Evolutionary conservation across 2,888 invertebrate genomes (phyloP), one percentile per base, ranked within the genome.

Genomic region (Thymelicus acteon): DNA sequence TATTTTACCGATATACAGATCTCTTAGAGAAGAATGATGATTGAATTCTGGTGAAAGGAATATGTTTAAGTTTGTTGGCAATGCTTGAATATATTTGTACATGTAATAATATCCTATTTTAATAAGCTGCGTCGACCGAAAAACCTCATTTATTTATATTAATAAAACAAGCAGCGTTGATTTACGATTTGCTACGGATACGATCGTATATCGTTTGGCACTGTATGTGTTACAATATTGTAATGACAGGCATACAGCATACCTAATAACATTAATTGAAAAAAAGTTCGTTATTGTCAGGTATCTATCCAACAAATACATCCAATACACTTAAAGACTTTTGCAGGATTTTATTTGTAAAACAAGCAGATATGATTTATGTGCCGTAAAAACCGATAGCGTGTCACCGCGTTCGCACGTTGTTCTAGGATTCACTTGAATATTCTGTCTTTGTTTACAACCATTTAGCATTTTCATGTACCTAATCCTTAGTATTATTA

Each of bases 281-380:
- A 2, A 7, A 12, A 44, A 10, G 10, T 10, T 1, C 5, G 5
- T 31, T 31, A 31, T 31, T 31, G 31, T 31, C 44, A 44, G 8
- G 8, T 8, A 44, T 44, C 10, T 0, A 44, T 44, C 10, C 40
- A 40, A 49, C 52, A 6, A 12, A 48, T 48, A 48, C 52, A 19
- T 24, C 24, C 10, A 54, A 54, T 24, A 1, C 8, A 24, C 24
- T 24, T 8, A 12, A 12, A 24, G 54, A 24, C 10, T 52, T 93
- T 90, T 89, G 92, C 91, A 90, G 90, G 60, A 60, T 58, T 69
- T 63, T 69, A 64, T 64, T 64, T 64, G 90, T 89, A 86, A 92
- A 93, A 92, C 92, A 92, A 90, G 86, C 89, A 64, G 85, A 81
- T 82, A 82, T 92, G 92, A 92, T 92, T 93, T 92, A 92, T 91